A percentile compares a stretch with the other conserved stretches of the same genome.
Evolutionary conservation across 2,888 invertebrate species (phyloP).

Genomic region (Lasioglossum marginatum): DNA sequence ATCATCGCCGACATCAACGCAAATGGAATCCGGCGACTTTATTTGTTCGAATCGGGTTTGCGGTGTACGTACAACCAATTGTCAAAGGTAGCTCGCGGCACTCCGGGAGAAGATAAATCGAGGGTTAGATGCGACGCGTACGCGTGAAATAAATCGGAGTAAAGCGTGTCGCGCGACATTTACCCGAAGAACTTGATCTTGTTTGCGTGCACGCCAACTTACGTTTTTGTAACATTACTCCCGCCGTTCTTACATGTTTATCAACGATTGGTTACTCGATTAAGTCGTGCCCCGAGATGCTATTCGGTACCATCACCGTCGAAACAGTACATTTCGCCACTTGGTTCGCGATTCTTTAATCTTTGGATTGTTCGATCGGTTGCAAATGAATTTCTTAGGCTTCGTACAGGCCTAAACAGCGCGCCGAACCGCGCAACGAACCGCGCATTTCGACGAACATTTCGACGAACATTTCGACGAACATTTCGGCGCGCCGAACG

Average conservation of each 20-base stretch:
- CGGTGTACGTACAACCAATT: constrained; percentile 18
- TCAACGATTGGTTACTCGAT: constrained; percentile 40
- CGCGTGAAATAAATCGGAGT: not conserved
- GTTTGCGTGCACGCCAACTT: constrained; percentile 18
- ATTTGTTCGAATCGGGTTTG: constrained; percentile 3
- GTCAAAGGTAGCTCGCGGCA: constrained; percentile 15
- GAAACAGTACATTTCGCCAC: not conserved
- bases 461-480: too few relatives aligned
- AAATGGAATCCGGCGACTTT: constrained; percentile 23
- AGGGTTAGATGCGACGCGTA: not conserved
- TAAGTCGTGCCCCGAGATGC: not conserved
- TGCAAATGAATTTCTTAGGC: not conserved
- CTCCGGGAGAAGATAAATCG: constrained; percentile 24
- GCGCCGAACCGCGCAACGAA: too few relatives aligned
- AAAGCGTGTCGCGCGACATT: constrained; percentile 23
- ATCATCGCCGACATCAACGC: constrained; percentile 15
- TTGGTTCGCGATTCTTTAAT: not conserved
- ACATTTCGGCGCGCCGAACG: too few relatives aligned
- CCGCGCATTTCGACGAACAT: too few relatives aligned
- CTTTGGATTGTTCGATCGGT: not conserved
- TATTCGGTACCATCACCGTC: not conserved
- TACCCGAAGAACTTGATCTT: constrained; percentile 33
- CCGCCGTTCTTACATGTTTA: constrained; percentile 22
- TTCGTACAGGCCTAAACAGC: too few relatives aligned
- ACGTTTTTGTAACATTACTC: constrained; percentile 11